Evolutionary conservation across 2,797 vertebrate genomes (phyloP), one percentile per base, ranked within the genome.

Genomic region (Silurus lanzhouensis): DNA sequence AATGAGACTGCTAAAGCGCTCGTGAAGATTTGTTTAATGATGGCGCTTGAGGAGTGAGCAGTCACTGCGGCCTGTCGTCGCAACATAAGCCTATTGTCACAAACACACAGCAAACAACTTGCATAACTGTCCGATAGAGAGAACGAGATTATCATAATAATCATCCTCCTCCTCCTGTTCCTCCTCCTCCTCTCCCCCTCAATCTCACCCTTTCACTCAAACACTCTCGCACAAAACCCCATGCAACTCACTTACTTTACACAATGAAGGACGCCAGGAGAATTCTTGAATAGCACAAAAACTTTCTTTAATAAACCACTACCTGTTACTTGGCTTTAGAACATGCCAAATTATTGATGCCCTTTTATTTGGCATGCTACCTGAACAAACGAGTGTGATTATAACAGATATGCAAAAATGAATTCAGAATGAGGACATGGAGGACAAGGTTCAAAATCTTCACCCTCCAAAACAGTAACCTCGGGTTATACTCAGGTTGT

Each of bases 21-120:
- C 15, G 14, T 63, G 22, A 58, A 76, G 72, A 90, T 60, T 38
- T 81, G 88, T 88, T 87, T 89, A 87, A 88, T 83, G 79, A 88
- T 83, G 67, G 74, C n/a, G 57, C 81, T 88, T 20, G 55, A 83
- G 71, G 52, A 63, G 57, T 85, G 66, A 83, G 71, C 68, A 19
- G 9, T 77, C 74, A 71, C 27, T 10, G 14, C 12, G 27, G 48
- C 31, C 67, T 61, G 63, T 83, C 68, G 83, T 25, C 25, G 48
- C 67, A 79, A 85, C 63, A 75, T 52, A 55, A 67, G 31, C n/a
- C 52, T n/a, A 78, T 7, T 70, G 77, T 72, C 55, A 31, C 71
- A 27, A 83, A 57, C 71, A 22, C 55, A 14, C 17, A 15, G 22
- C 66, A 78, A 82, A 60, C 1, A n/a, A 66, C 60, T 81, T 82